These are phyloP conservation scores for Electrona antarctica DNA, from an alignment of 2,113 vertebrate genomes.

Conservation along the genomic window DNA sequence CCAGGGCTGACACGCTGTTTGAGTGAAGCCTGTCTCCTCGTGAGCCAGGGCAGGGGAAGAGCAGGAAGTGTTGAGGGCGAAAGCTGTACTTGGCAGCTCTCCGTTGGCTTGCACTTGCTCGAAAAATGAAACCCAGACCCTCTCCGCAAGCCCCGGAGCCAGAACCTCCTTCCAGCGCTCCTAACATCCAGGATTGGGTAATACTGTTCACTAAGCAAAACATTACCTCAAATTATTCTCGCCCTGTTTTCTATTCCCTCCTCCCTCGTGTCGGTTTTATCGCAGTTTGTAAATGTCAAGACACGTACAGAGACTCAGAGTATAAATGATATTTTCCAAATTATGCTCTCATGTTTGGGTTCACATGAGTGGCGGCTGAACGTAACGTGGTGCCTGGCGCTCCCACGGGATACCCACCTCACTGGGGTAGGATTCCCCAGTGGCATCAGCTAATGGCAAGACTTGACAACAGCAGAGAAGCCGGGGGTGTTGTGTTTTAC, in stretches of 20 bases:
- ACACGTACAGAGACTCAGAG: conserved; percentile 77
- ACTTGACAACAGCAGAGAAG: conserved; percentile 82
- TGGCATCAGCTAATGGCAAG: conserved; percentile 82
- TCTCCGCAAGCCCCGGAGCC: conserved; percentile 69
- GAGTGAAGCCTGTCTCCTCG: conserved; percentile 76
- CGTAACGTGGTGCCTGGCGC: conserved; percentile 76
- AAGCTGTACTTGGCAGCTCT: conserved; percentile 79
- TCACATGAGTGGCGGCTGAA: conserved; percentile 82
- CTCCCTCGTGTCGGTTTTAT: conserved; percentile 78
- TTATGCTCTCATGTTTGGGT: conserved; percentile 82
- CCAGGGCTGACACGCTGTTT: conserved; percentile 65
- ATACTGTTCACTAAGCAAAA: conserved; percentile 81
- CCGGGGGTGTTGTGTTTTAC: conserved; percentile 83
- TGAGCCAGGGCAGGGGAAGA: conserved; percentile 68
- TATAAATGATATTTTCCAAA: conserved; percentile 81
- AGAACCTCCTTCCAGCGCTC: conserved; percentile 74
- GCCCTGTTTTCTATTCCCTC: conserved; percentile 77
- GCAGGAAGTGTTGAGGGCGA: conserved; percentile 80
- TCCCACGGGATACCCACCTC: conserved; percentile 77
- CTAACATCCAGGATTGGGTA: conserved; percentile 78
- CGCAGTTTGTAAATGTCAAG: conserved; percentile 82
- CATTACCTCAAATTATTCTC: conserved; percentile 83
- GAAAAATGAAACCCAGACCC: conserved; percentile 80
- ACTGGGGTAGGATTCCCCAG: conserved; percentile 78
- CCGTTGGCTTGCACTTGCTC: conserved; percentile 77